A percentile compares a stretch with the other conserved stretches of the same genome.
Evolutionary conservation across 2,113 vertebrate genomes (phyloP).

Genomic region (Pandion haliaetus): DNA sequence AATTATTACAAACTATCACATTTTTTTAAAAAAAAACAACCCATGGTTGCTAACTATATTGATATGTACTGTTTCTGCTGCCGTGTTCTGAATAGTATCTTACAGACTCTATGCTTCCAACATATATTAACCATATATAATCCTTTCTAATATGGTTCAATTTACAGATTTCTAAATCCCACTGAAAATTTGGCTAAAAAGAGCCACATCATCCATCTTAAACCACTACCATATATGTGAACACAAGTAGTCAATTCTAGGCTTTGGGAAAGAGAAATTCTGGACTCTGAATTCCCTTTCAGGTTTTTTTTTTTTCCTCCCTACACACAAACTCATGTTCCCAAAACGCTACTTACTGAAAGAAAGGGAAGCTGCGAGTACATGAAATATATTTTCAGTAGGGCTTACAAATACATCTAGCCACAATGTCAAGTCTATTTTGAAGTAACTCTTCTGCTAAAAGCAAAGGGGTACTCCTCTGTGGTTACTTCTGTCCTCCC

Average conservation of each 20-base stretch:
- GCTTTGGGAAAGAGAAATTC: not conserved
- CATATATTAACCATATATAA: not conserved
- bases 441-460: not conserved
- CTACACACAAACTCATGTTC: not conserved
- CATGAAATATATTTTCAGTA: not conserved
- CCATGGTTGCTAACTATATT: not conserved
- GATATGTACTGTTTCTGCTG: not conserved
- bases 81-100: not conserved
- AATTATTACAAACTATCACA: not conserved
- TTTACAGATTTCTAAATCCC: not conserved
- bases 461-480: not conserved
- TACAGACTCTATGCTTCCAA: not conserved
- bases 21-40: not conserved
- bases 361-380: not conserved
- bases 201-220: not conserved
- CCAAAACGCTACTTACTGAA: not conserved
- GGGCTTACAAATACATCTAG: not conserved
- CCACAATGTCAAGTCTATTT: not conserved
- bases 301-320: not conserved
- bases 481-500: not conserved
- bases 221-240: not conserved
- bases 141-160: not conserved
- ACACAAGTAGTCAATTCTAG: not conserved
- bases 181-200: not conserved
- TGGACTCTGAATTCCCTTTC: not conserved